Base-by-base conservation (phyloP, 2,888 invertebrate genomes). In the Apodemia hepburni region DNA sequence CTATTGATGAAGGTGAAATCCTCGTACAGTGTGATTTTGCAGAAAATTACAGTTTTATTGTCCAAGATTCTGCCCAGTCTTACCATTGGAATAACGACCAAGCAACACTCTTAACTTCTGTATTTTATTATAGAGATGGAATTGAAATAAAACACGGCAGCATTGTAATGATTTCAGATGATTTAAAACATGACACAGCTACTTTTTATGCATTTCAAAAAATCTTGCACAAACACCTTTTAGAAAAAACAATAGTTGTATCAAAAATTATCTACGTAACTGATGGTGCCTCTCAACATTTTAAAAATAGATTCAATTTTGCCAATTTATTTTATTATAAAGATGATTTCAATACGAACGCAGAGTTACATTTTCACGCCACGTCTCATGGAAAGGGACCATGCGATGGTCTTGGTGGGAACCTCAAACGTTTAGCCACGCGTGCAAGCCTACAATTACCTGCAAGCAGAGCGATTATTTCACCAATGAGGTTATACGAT, bases 181-280 rank as follows among this genome's bases (percentile, higher is more conserved):
- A 71, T 27, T 47, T 69, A 27, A 70, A 68, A 18, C 68, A 69
- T 54, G 70, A 69, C 59, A 70, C 64, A 18, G 66, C 70, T 9
- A 68, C 66, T 0, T 68, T 64, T 54, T 68, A 67, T 61, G 59
- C 61, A 45, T 45, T 22, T 22, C 22, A 22, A 22, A 22, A 22
- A 22, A 22, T 22, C 22, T 22, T 22, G 22, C 22, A 22, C 2
- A 22, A 22, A 22, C 22, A 22, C 22, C 45, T 60, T 68, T 64
- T 45, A 65, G 67, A 65, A 67, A 67, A 62, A 64, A 54, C 45
- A 22, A 66, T 63, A 58, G 61, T 18, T 59, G 60, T 1, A 61
- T 65, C 54, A 18, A 62, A 57, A 58, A 64, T 64, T 51, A 64
- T 61, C 38, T 68, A 63, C 58, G 65, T 65, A 45, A 67, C 67